Evolutionary conservation across 2,888 invertebrate species (phyloP), one percentile per base, ranked within the genome.

Genomic region (Hermaeophaga mercurialis): DNA sequence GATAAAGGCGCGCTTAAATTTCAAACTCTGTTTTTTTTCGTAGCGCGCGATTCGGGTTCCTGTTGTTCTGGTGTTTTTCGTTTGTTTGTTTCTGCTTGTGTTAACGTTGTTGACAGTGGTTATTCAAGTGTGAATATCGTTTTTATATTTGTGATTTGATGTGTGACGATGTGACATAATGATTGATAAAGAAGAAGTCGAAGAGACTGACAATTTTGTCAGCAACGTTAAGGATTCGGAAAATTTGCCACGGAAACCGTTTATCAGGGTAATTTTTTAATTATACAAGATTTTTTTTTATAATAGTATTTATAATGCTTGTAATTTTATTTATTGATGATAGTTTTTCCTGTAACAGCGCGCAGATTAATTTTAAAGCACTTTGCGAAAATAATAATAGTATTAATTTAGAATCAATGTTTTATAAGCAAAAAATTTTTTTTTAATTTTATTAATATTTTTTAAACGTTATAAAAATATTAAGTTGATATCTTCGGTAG

Each of bases 221-320:
- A 36, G 57, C 24, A 47, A 48, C 36, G 50, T 45, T 46, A 64
- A 67, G 33, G 65, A 62, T 46, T 61, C 58, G 11, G 62, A 54
- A n/a, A 63, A 62, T 24, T 44, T 62, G 24, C 64, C 65, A 1
- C 63, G 58, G 46, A 62, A 59, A 38, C 66, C 69, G 11, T 69
- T 69, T 41, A 58, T 69, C 33, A 59, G 69, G 63, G 69, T 69
- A 60, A 63, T 59, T 49, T 36, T 5, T 17, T 7, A 36, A 17
- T 17, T 14, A 14, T 28, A n/a, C 3, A n/a, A n/a, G n/a, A n/a
- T n/a, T n/a, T n/a, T n/a, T n/a, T n/a, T n/a, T n/a, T n/a, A n/a
- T n/a, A n/a, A n/a, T n/a, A n/a, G n/a, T n/a, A n/a, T n/a, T n/a
- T n/a, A n/a, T n/a, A n/a, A n/a, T n/a, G n/a, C n/a, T 22, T 4